These are phyloP conservation scores for Canis aureus DNA, from an alignment of 2,113 vertebrate species.

Conservation along the genomic window DNA sequence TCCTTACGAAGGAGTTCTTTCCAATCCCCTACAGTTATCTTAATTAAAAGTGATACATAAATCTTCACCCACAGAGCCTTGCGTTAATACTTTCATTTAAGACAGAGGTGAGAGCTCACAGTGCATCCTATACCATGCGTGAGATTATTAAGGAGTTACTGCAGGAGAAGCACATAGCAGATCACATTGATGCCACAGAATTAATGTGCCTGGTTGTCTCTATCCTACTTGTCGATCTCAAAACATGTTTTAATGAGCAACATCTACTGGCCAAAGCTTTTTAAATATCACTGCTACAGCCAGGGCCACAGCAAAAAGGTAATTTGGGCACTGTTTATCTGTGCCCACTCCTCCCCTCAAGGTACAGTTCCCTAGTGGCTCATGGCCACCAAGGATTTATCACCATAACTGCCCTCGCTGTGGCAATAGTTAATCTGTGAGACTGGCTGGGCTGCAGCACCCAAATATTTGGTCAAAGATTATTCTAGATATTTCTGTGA, in stretches of 20 bases:
- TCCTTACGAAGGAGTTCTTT: background rate
- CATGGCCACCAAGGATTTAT: background rate
- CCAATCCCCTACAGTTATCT: slow-evolving; percentile 9
- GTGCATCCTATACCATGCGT: background rate
- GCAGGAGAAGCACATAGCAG: background rate
- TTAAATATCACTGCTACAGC: background rate
- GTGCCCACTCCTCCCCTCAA: background rate
- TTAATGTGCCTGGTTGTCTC: background rate
- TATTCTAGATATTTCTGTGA: background rate
- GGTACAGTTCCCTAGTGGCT: background rate
- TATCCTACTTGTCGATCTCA: background rate
- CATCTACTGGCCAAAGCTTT: background rate
- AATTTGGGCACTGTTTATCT: background rate
- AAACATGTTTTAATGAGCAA: background rate
- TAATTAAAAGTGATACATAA: slow-evolving; percentile 31
- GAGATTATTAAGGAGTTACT: background rate
- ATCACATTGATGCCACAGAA: background rate
- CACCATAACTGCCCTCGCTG: background rate
- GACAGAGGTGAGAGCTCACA: background rate
- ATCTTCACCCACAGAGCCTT: background rate
- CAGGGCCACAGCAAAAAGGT: background rate
- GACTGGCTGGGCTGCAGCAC: background rate
- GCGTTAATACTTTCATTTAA: background rate
- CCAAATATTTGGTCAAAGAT: background rate
- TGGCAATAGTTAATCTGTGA: background rate